phyloP scores from a whole-genome alignment of 2,888 invertebrate species.

The Campoletis raptor region DNA sequence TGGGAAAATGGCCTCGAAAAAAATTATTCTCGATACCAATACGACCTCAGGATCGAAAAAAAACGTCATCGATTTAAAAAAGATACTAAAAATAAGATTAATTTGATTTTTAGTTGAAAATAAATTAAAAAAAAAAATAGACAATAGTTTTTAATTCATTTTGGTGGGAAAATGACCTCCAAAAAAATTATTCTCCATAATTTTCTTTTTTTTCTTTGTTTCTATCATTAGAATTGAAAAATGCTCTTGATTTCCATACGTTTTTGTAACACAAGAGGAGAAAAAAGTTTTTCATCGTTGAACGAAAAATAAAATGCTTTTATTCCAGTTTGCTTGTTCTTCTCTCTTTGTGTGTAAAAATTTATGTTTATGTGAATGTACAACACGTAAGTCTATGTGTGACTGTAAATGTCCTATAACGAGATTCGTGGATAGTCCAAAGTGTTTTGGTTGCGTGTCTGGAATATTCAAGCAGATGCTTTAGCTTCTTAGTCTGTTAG shows the following conservation, averaged over 20 bases:
- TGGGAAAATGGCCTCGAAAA: too few species aligned
- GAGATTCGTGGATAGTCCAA: slow-evolving; percentile 49
- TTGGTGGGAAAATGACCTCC: too few species aligned
- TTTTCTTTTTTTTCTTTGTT: background rate
- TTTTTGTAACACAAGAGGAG: background rate
- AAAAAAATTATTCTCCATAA: too few species aligned
- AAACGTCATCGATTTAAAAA: too few species aligned
- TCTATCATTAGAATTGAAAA: background rate
- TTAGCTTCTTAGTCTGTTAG: slow-evolving; percentile 20
- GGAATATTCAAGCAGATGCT: slow-evolving; percentile 59
- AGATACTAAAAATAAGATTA: too few species aligned
- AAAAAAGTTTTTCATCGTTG: background rate
- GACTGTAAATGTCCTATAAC: slow-evolving; percentile 28
- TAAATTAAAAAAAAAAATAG: too few species aligned
- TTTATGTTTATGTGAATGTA: background rate
- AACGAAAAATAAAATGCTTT: slow-evolving; percentile 5
- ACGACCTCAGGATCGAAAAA: too few species aligned
- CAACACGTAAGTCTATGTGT: background rate
- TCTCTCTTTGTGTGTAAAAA: background rate
- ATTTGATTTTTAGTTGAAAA: too few species aligned
- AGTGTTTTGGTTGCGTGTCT: slow-evolving; percentile 64
- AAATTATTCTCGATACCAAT: too few species aligned
- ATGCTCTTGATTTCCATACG: background rate
- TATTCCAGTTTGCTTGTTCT: background rate
- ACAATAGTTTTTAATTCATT: too few species aligned